Conservation (phyloP, 1,140 invertebrate species). For the Pseudomyrmex sp. region DNA sequence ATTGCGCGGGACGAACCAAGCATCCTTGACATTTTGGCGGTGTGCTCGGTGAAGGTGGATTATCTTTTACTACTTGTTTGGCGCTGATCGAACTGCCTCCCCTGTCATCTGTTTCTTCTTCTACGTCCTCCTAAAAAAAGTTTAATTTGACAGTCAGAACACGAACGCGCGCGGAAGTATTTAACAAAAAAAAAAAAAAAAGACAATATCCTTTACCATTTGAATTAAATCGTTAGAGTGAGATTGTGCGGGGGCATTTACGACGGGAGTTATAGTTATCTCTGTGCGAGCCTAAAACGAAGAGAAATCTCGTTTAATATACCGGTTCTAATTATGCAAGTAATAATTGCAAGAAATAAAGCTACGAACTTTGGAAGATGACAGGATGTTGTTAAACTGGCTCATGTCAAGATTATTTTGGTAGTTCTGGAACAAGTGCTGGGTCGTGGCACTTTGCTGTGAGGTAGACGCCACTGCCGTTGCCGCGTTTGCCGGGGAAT, state of each 20-base stretch:
- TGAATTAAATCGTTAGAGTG: slow-evolving; percentile 81
- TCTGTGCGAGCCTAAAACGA: slow-evolving; percentile 83
- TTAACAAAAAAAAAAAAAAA: background rate
- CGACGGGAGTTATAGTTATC: slow-evolving; percentile 87
- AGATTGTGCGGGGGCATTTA: slow-evolving; percentile 79
- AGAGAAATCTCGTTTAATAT: too few relatives aligned
- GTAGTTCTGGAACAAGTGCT: slow-evolving; percentile 81
- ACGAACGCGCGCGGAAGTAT: background rate
- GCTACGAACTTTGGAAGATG: slow-evolving; percentile 88
- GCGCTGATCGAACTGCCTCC: slow-evolving; percentile 79
- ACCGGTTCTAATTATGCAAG: background rate
- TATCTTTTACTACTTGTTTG: slow-evolving; percentile 56
- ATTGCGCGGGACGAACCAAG: slow-evolving; percentile 90
- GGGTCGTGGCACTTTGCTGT: slow-evolving; percentile 77
- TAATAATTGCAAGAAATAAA: slow-evolving; percentile 51
- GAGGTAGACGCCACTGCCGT: slow-evolving; percentile 68
- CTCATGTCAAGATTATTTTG: slow-evolving; percentile 77
- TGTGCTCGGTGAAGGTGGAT: slow-evolving; percentile 50
- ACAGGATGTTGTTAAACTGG: slow-evolving; percentile 87
- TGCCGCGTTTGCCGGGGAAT: slow-evolving; percentile 66
- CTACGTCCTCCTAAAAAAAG: slow-evolving; percentile 85
- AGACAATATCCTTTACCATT: slow-evolving; percentile 75
- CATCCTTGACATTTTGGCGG: slow-evolving; percentile 91
- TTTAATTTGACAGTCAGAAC: slow-evolving; percentile 32
- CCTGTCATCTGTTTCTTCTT: slow-evolving; percentile 88